These are phyloP conservation scores for Cephus cinctus DNA, from an alignment of 1,140 invertebrate genomes.

Conservation along the genomic window DNA sequence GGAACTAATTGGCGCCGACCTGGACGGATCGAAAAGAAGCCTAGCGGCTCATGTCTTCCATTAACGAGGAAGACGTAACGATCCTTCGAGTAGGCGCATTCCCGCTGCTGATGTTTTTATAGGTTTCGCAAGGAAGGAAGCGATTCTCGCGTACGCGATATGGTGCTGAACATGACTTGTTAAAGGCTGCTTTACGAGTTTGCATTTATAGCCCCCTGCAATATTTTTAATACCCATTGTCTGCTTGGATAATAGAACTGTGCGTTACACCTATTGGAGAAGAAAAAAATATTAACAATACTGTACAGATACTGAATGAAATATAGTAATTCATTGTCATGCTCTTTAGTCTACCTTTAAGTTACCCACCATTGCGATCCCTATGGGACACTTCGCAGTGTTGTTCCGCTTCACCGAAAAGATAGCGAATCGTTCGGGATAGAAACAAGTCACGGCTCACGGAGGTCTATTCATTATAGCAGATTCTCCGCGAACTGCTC, in stretches of 20 bases:
- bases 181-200: conserved; percentile 15
- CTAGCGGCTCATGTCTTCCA: not conserved
- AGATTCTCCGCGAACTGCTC: conserved; percentile 36
- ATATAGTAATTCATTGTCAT: too few relatives aligned
- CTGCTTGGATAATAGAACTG: too few relatives aligned
- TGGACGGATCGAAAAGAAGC: conserved; percentile 29
- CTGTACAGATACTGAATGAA: too few relatives aligned
- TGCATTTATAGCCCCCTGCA: too few relatives aligned
- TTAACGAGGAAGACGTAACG: conserved; percentile 22
- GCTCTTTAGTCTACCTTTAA: too few relatives aligned
- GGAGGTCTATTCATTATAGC: conserved; percentile 38
- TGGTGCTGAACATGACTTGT: conserved; percentile 23
- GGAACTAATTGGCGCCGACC: conserved; percentile 38
- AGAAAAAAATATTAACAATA: too few relatives aligned
- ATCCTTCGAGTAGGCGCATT: conserved; percentile 29
- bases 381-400: too few relatives aligned
- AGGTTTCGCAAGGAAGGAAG: conserved; percentile 30
- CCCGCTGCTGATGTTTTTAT: conserved; percentile 32
- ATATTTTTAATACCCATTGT: too few relatives aligned
- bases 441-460: conserved; percentile 1
- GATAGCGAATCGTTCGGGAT: conserved; percentile 16
- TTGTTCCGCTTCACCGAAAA: too few relatives aligned
- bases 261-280: too few relatives aligned
- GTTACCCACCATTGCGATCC: too few relatives aligned
- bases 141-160: conserved; percentile 24